phyloP scores from a whole-genome alignment of 2,113 vertebrate genomes.

The Thalassoma bifasciatum region DNA sequence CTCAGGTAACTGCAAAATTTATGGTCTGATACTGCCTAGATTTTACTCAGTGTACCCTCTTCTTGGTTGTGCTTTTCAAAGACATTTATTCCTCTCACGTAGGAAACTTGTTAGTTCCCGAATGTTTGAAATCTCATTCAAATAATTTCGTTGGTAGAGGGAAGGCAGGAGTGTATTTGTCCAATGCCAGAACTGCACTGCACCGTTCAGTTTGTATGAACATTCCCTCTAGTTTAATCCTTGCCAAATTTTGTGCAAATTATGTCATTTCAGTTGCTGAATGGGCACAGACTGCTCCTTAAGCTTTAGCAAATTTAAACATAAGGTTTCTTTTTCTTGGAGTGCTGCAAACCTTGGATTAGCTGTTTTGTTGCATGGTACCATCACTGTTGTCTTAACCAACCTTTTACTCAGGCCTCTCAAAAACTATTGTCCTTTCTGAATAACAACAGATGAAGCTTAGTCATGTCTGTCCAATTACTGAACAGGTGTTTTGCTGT shows the following conservation, averaged over 20 bases:
- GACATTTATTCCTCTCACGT: not conserved
- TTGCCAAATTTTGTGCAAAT: not conserved
- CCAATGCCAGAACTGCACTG: not conserved
- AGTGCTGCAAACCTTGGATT: not conserved
- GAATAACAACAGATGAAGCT: not conserved
- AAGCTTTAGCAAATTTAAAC: not conserved
- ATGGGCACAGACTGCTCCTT: not conserved
- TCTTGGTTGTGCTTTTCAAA: not conserved
- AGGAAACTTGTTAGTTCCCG: not conserved
- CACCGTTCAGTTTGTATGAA: not conserved
- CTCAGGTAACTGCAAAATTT: not conserved
- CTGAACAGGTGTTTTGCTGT: slow-evolving; percentile 5
- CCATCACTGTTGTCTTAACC: not conserved
- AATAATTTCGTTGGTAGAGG: not conserved
- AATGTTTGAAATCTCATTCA: not conserved
- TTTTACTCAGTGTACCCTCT: too few species aligned
- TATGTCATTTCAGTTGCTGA: not conserved
- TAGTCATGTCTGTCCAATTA: not conserved
- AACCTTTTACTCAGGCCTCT: not conserved
- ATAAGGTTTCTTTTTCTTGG: not conserved
- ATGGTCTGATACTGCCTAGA: not conserved
- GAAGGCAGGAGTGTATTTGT: not conserved
- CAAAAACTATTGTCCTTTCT: not conserved
- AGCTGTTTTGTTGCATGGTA: not conserved
- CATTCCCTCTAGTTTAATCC: not conserved